phyloP scores from a whole-genome alignment of 1,140 invertebrate species.

The Euglossa dilemma region DNA sequence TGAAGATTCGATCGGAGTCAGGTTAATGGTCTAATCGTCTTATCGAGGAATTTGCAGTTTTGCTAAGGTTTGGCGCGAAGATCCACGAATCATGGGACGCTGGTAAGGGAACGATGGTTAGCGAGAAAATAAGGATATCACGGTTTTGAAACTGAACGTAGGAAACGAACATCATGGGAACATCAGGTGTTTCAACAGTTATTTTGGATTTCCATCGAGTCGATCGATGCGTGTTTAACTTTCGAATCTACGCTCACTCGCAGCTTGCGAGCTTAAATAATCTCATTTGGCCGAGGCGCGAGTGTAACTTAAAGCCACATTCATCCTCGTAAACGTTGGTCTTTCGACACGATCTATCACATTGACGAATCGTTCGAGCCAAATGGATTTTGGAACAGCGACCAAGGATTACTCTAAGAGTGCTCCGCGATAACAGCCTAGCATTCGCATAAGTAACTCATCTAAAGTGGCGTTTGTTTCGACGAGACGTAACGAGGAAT shows the following conservation, averaged over 20 bases:
- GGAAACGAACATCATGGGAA: no score
- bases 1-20: no score
- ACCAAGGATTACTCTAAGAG: constrained; percentile 52
- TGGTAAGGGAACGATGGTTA: no score
- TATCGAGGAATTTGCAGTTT: no score
- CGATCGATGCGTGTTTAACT: constrained; percentile 32
- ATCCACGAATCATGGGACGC: no score
- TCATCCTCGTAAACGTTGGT: constrained; percentile 63
- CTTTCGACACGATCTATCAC: constrained; percentile 63
- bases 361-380: constrained; percentile 64
- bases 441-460: constrained; percentile 33
- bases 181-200: not conserved
- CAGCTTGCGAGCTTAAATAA: constrained; percentile 53
- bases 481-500: constrained; percentile 30
- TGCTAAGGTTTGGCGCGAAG: no score
- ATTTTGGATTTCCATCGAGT: not conserved
- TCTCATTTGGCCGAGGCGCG: constrained; percentile 40
- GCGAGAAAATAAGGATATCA: no score
- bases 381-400: constrained; percentile 52
- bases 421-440: constrained; percentile 25
- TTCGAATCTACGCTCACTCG: constrained; percentile 31
- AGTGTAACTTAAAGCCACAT: constrained; percentile 59
- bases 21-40: no score
- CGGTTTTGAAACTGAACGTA: no score
- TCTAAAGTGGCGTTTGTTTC: constrained; percentile 33